A percentile compares a stretch with the other conserved stretches of the same genome.
Conservation (phyloP, 2,113 vertebrate genomes). For the Tiliqua scincoides region DNA sequence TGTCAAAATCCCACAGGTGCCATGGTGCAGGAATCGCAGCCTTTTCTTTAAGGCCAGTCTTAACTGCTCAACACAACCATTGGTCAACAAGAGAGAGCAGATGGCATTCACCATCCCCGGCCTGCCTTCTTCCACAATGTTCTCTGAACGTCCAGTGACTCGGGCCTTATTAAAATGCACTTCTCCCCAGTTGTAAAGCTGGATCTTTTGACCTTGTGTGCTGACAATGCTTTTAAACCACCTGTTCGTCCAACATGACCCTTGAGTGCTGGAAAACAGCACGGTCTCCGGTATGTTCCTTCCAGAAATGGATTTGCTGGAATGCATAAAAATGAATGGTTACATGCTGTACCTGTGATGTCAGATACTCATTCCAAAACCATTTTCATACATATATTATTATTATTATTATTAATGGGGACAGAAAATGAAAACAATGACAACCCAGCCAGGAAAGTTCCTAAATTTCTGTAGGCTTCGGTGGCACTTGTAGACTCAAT, state of each 20-base stretch:
- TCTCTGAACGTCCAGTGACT: neutral
- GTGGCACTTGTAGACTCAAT: slow-evolving; percentile 25
- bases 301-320: neutral
- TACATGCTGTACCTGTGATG: slow-evolving; percentile 15
- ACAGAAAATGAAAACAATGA: neutral
- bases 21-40: slow-evolving; percentile 42
- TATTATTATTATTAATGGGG: neutral
- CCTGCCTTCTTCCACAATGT: neutral
- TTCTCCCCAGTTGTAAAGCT: neutral
- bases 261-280: neutral
- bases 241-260: neutral
- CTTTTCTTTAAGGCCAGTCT: slow-evolving; percentile 11
- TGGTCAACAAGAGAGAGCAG: neutral
- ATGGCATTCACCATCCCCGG: slow-evolving; percentile 7
- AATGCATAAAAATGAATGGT: neutral
- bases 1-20: neutral
- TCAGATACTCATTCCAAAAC: neutral
- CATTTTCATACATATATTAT: neutral
- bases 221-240: slow-evolving; percentile 20
- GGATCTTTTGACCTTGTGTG: slow-evolving; percentile 21
- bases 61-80: neutral
- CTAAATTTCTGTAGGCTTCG: neutral
- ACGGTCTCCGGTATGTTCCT: slow-evolving; percentile 18
- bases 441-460: accelerated
- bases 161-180: neutral